phyloP scores from a whole-genome alignment of 2,888 invertebrate genomes.

The Falcaria lacertinaria region DNA sequence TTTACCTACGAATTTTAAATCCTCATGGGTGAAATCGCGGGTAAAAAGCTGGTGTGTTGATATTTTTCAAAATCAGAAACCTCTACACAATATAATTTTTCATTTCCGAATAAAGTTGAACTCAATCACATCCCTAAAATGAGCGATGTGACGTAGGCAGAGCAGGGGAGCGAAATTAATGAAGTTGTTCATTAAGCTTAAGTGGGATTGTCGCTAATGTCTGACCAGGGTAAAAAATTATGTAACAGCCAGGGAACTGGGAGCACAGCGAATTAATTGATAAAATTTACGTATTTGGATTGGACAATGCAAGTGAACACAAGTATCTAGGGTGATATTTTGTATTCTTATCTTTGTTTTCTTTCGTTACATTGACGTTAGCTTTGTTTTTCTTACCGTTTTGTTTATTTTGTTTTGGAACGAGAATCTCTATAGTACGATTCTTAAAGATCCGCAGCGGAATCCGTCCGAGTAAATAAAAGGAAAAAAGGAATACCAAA shows the following conservation, averaged over 20 bases:
- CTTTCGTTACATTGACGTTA: background rate
- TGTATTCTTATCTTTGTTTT: background rate
- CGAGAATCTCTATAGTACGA: too few relatives aligned
- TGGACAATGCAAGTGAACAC: conserved; percentile 5
- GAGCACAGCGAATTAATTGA: conserved; percentile 16
- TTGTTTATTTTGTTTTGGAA: too few relatives aligned
- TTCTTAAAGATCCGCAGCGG: too few relatives aligned
- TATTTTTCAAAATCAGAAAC: too few relatives aligned
- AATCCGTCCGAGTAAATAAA: too few relatives aligned
- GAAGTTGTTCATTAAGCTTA: conserved; percentile 70
- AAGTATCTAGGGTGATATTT: background rate
- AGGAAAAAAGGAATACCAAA: too few relatives aligned
- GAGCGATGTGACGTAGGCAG: conserved; percentile 24
- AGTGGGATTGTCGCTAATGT: conserved; percentile 65
- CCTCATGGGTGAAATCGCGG: too few relatives aligned
- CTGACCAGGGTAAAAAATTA: conserved; percentile 39
- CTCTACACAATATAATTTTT: background rate
- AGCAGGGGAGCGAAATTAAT: conserved; percentile 57
- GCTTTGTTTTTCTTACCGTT: too few relatives aligned
- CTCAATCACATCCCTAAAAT: conserved; percentile 4
- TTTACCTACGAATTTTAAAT: too few relatives aligned
- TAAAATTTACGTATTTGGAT: conserved; percentile 13
- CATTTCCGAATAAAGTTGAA: background rate
- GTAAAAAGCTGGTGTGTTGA: too few relatives aligned
- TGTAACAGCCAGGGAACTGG: conserved; percentile 16